phyloP scores from a whole-genome alignment of 1,140 invertebrate genomes.

The Glossosoma conforme region DNA sequence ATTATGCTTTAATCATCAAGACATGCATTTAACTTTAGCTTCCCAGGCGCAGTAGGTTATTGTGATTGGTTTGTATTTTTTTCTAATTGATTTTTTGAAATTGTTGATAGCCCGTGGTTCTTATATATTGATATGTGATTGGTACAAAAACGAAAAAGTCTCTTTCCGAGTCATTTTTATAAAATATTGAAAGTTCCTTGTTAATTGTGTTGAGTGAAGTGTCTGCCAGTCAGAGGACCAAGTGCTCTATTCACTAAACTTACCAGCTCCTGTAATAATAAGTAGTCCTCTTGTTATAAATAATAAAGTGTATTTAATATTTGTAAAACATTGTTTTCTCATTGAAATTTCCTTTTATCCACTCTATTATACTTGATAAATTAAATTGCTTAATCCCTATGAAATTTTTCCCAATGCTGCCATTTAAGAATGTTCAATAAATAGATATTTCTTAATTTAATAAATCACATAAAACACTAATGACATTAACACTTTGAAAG shows the following conservation, averaged over 20 bases:
- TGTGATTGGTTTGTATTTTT: not conserved
- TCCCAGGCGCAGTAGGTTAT: too few species aligned
- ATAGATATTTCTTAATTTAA: too few species aligned
- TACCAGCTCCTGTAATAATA: constrained; percentile 9
- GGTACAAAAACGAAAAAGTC: constrained; percentile 3
- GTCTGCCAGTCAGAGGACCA: constrained; percentile 18
- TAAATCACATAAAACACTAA: too few species aligned
- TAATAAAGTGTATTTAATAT: constrained; percentile 30
- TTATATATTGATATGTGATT: not conserved
- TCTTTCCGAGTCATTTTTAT: not conserved
- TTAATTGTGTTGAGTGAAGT: constrained; percentile 8
- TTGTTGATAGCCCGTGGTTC: not conserved
- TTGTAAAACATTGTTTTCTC: constrained; percentile 12
- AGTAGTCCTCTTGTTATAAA: constrained; percentile 19
- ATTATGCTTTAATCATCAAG: too few species aligned
- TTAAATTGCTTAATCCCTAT: too few species aligned
- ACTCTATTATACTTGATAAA: too few species aligned
- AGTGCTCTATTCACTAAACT: constrained; percentile 8
- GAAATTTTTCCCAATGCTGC: too few species aligned
- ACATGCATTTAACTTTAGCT: too few species aligned
- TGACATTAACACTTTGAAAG: too few species aligned
- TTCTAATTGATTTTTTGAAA: not conserved
- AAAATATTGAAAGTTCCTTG: constrained; percentile 23
- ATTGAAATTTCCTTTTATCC: too few species aligned
- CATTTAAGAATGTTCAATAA: too few species aligned